phyloP scores from a whole-genome alignment of 1,140 invertebrate genomes.

The Hyles vespertilio region DNA sequence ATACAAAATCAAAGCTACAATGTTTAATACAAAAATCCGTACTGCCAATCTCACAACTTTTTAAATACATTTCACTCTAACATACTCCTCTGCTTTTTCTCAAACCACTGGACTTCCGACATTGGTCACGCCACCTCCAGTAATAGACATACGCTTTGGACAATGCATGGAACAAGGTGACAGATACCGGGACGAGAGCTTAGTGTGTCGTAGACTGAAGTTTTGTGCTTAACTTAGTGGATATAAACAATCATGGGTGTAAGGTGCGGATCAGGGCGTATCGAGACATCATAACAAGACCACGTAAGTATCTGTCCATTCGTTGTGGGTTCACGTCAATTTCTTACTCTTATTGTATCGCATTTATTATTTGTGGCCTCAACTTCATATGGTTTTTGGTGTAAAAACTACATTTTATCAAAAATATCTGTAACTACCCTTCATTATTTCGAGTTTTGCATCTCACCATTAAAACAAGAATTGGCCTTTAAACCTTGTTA shows the following conservation, averaged over 20 bases:
- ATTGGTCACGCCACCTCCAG: no score
- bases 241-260: slow-evolving; percentile 37
- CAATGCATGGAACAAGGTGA: slow-evolving; percentile 62
- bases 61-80: no score
- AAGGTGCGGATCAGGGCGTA: slow-evolving; percentile 22
- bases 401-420: no score
- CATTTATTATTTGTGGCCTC: slow-evolving; percentile 41
- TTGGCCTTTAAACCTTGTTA: neutral
- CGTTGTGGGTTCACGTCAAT: slow-evolving; percentile 58
- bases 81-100: no score
- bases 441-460: neutral
- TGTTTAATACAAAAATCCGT: no score
- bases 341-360: slow-evolving; percentile 38
- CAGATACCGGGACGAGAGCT: slow-evolving; percentile 39
- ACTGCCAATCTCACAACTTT: no score
- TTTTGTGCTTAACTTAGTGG: slow-evolving; percentile 37
- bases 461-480: neutral
- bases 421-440: no score
- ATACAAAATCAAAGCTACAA: no score
- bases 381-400: slow-evolving; percentile 21
- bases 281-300: slow-evolving; percentile 34
- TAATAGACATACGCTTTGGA: slow-evolving; percentile 27
- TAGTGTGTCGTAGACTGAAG: slow-evolving; percentile 55
- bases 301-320: slow-evolving; percentile 58
- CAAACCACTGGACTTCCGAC: no score